Evolutionary conservation across 2,113 vertebrate species (phyloP), one percentile per base, ranked within the genome.

Genomic region (Paedocypris sp.): DNA sequence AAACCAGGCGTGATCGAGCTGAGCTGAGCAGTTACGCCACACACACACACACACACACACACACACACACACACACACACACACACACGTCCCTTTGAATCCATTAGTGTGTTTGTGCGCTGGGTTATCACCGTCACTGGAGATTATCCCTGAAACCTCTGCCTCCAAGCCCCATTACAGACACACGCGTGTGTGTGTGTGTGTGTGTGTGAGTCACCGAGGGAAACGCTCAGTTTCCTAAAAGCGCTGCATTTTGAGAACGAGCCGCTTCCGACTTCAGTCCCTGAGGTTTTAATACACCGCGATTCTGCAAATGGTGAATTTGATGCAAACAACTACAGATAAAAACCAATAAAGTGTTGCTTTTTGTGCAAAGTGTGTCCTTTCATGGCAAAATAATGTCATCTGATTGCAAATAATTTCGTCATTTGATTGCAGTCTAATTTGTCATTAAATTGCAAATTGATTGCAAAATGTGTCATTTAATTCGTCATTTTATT

Each of bases 21-120:
- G 19, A 50, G 41, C 35, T 50, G 22, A 67, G 60, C 64, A 42
- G 54, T 42, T 29, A 50, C 9, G 32, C 64, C 64, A 69, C 16
- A 63, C 12, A 18, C 52, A 57, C 41, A 60, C 8, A 31, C 20
- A 38, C 50, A 11, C 59, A 12, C 35, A 58, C 36, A 49, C 16
- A 23, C 52, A 22, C 39, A 41, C 39, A 13, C 10, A 43, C 57
- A 52, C 13, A 41, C 39, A 13, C 10, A 43, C 57, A 52, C 13
- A 62, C 51, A 72, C 66, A 66, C 58, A 53, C 22, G 36, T 25
- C 12, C 23, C 36, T 43, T 54, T 54, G 63, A 70, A 73, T 57
- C 29, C 59, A 67, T 62, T 60, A 51, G 60, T 60, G 43, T 66
- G 59, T 62, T 63, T 63, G 36, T 56, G 52, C 54, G 49, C 43